phyloP scores from a whole-genome alignment of 2,797 vertebrate species.

The Triplophysa bombifrons region DNA sequence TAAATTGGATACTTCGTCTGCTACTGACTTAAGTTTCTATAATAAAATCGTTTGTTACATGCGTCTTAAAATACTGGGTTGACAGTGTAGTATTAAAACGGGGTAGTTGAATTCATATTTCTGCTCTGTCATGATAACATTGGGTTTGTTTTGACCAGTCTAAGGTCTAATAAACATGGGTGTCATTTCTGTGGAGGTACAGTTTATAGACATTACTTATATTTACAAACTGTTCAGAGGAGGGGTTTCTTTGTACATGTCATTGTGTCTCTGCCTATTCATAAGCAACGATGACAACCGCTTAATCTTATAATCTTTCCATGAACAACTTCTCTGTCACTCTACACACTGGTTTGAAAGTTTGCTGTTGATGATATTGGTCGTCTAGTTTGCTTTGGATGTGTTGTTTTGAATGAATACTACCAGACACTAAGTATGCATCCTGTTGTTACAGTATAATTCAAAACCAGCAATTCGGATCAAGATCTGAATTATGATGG shows the following conservation, averaged over 20 bases:
- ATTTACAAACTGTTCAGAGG: not conserved
- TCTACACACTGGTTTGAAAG: constrained; percentile 14
- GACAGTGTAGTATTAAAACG: not conserved
- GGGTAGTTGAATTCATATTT: not conserved
- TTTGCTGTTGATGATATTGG: constrained; percentile 15
- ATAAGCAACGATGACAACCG: constrained; percentile 27
- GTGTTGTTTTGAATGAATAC: constrained; percentile 9
- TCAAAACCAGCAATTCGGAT: constrained; percentile 8
- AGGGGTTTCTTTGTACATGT: not conserved
- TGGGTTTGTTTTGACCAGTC: constrained; percentile 13
- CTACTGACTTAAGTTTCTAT: not conserved
- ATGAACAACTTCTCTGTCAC: constrained; percentile 8
- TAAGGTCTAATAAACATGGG: not conserved
- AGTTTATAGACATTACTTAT: not conserved
- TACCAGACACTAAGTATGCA: not conserved
- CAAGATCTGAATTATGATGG: constrained; percentile 40
- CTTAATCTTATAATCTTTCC: constrained; percentile 34
- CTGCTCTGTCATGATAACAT: constrained; percentile 22
- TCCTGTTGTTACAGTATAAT: constrained; percentile 25
- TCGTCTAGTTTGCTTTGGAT: not conserved
- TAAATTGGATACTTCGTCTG: not conserved
- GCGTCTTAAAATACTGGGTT: not conserved
- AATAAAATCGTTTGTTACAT: not conserved
- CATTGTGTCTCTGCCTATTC: constrained; percentile 3
- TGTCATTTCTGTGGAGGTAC: not conserved